Conservation (phyloP, 2,113 vertebrate species). For the Cyanoramphus novaezelandiae region DNA sequence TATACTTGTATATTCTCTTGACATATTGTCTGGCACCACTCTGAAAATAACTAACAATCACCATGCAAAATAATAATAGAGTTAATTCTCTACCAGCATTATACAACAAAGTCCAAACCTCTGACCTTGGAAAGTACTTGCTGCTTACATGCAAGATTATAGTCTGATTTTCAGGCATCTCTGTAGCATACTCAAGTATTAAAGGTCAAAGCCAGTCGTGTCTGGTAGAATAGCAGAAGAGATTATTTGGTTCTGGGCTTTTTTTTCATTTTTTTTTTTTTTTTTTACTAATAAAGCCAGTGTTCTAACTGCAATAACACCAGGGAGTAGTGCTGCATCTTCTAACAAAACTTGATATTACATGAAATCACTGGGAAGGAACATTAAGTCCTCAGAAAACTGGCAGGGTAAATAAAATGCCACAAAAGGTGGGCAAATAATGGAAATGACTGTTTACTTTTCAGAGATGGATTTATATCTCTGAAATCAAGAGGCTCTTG, state of each 20-base stretch:
- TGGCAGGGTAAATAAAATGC: neutral
- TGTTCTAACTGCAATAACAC: neutral
- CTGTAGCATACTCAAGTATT: neutral
- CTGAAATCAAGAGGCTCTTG: neutral
- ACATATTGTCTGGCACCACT: neutral
- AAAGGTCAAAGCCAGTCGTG: neutral
- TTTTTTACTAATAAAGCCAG: neutral
- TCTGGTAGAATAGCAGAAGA: neutral
- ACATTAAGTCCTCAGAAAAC: neutral
- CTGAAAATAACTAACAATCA: neutral
- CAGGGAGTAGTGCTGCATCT: neutral
- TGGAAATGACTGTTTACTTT: neutral
- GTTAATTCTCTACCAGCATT: neutral
- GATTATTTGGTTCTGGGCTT: neutral
- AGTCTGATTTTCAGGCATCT: neutral
- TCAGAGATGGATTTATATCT: neutral
- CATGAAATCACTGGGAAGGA: neutral
- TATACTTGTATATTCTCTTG: neutral
- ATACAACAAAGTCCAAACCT: neutral
- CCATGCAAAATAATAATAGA: neutral
- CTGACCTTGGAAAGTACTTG: neutral
- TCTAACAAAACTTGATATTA: neutral
- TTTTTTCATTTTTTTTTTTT: too few species aligned
- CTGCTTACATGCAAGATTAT: rapidly evolving
- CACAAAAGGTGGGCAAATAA: neutral